Percentiles rank a stretch among this genome's conserved stretches.
These are phyloP conservation scores for Lypha dubia DNA, from an alignment of 2,888 invertebrate species.

Conservation along the genomic window DNA sequence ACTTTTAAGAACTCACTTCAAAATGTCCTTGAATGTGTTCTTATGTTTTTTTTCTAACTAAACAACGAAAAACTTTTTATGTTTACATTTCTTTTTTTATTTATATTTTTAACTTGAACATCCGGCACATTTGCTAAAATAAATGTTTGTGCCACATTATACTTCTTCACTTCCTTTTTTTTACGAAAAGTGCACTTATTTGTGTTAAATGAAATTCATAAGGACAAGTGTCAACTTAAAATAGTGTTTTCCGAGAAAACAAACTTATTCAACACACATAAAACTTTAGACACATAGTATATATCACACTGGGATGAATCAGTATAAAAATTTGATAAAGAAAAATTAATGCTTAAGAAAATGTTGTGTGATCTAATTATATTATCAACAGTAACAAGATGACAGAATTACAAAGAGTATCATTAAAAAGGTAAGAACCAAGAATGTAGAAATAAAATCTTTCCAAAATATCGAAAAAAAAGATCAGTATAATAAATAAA, in stretches of 20 bases:
- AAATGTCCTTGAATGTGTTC: constrained; percentile 59
- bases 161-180: constrained; percentile 34
- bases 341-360: too few relatives aligned
- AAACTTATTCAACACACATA: neutral
- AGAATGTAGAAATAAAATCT: too few relatives aligned
- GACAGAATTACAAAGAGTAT: too few relatives aligned
- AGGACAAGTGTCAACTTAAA: constrained; percentile 52
- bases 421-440: too few relatives aligned
- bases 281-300: neutral
- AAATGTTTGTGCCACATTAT: constrained; percentile 48
- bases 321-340: too few relatives aligned
- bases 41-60: constrained; percentile 31
- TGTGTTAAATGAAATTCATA: constrained; percentile 23
- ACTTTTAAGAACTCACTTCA: constrained; percentile 31
- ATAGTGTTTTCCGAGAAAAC: constrained; percentile 16
- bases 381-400: too few relatives aligned
- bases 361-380: too few relatives aligned
- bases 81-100: constrained; percentile 2
- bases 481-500: too few relatives aligned
- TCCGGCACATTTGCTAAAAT: constrained; percentile 23
- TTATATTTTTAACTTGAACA: constrained; percentile 15
- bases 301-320: neutral
- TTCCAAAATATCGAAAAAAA: too few relatives aligned
- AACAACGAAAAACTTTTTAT: constrained; percentile 24
- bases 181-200: neutral